Conservation (phyloP, 1,140 invertebrate species). For the Scylla paramamosain region DNA sequence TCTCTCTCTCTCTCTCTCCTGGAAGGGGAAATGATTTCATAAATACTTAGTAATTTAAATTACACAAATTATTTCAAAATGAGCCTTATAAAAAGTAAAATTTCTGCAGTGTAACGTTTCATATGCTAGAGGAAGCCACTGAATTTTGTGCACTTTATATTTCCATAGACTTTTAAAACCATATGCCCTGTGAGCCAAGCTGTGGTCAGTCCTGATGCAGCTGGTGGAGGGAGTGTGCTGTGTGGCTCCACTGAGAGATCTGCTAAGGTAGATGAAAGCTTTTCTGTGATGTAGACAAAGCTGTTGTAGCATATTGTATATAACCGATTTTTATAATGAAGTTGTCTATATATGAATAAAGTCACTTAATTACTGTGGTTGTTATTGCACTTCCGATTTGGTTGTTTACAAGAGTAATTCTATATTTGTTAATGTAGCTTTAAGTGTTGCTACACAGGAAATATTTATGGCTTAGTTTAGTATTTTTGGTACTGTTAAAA, state of each 20-base stretch:
- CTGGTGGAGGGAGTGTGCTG: background rate
- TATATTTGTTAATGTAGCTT: background rate
- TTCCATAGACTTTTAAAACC: background rate
- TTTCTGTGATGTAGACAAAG: conserved; percentile 52
- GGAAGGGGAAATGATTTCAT: too few species aligned
- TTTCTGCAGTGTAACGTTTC: background rate
- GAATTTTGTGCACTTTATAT: background rate
- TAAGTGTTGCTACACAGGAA: background rate
- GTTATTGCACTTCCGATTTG: background rate
- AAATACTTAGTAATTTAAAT: too few species aligned
- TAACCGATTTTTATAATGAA: conserved; percentile 50
- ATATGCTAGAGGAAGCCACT: conserved; percentile 11
- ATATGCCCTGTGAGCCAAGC: background rate
- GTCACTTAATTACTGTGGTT: conserved; percentile 7
- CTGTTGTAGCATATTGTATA: conserved; percentile 57
- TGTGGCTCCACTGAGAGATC: background rate
- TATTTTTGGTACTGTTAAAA: conserved; percentile 5
- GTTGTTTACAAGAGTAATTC: background rate
- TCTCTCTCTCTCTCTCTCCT: too few species aligned
- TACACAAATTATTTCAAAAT: background rate
- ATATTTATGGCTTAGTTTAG: background rate
- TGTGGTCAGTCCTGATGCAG: background rate
- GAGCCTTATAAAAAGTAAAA: background rate
- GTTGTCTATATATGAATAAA: conserved; percentile 29
- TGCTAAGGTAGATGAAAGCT: conserved; percentile 34